phyloP scores from a whole-genome alignment of 2,113 vertebrate genomes.

The Pluvianellus socialis region DNA sequence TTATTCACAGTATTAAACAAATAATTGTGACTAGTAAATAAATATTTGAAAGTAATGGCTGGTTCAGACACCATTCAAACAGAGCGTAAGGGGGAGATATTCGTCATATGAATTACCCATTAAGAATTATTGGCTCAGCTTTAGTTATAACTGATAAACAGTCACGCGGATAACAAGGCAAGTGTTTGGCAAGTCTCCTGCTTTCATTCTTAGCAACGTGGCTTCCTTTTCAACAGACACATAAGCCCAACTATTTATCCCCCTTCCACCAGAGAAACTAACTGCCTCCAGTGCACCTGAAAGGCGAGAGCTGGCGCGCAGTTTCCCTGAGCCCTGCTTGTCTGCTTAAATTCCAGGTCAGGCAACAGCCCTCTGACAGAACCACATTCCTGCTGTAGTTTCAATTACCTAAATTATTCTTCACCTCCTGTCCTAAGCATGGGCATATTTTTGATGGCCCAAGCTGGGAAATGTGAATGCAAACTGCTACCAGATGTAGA shows the following conservation, averaged over 20 bases:
- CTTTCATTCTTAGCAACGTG: slow-evolving; percentile 54
- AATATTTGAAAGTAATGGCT: slow-evolving; percentile 65
- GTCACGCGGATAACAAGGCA: slow-evolving; percentile 53
- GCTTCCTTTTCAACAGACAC: slow-evolving; percentile 50
- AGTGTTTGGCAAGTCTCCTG: slow-evolving; percentile 48
- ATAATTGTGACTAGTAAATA: slow-evolving; percentile 70
- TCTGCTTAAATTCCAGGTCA: slow-evolving; percentile 67
- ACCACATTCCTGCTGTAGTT: slow-evolving; percentile 64
- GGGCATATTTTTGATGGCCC: slow-evolving; percentile 52
- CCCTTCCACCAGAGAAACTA: neutral
- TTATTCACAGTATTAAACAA: slow-evolving; percentile 67
- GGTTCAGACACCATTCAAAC: slow-evolving; percentile 52
- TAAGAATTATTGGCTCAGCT: slow-evolving; percentile 59
- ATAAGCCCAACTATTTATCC: slow-evolving; percentile 29
- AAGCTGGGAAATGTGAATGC: slow-evolving; percentile 48
- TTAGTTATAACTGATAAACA: slow-evolving; percentile 60
- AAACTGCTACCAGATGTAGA: slow-evolving; percentile 68
- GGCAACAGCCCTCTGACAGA: slow-evolving; percentile 52
- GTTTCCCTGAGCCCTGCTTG: slow-evolving; percentile 41
- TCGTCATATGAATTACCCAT: slow-evolving; percentile 68
- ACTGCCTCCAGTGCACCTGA: slow-evolving; percentile 51
- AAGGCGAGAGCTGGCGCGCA: neutral
- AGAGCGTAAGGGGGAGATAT: slow-evolving; percentile 45
- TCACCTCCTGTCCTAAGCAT: slow-evolving; percentile 58
- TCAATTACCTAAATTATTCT: slow-evolving; percentile 69